Evolutionary conservation across 2,888 invertebrate species (phyloP), one percentile per base, ranked within the genome.

Genomic region (Microplitis deprimator): DNA sequence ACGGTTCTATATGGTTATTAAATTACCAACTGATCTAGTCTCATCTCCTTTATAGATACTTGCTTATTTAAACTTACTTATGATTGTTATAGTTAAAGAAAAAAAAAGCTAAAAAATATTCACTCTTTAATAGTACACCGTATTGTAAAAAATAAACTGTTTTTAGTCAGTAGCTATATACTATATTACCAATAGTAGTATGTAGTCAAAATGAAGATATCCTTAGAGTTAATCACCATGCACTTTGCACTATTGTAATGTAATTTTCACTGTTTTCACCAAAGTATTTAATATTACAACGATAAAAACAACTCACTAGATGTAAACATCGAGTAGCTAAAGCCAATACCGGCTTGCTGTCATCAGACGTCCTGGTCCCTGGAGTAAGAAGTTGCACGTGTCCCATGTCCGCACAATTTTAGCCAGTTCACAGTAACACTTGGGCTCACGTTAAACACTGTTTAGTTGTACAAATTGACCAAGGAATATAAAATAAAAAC

Each of bases 401-500:
- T 50, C 64, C 16, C 72, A 64, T 72, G 41, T 69, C 17, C 69
- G 29, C 69, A 20, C 50, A 69, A 73, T 50, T 73, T 73, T 20
- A 50, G 64, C 50, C 70, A 71, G 70, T 70, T 40, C 29, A 67
- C 65, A 13, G 6, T 61, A 74, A 68, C 60, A 13, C 29, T 61
- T 68, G 39, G n/a, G 61, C n/a, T 62, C 6, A 20, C 41, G 13
- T 70, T 50, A 10, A 70, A 60, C 70, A 69, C 61, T 67, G 60
- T 61, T 60, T 5, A 5, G 64, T 13, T 29, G 17, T 2, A 41
- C n/a, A 62, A 41, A 20, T 68, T 10, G 17, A 20, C 16, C 39
- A 40, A 69, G 61, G 40, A 61, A 29, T 60, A 69, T 17, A 69
- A 77, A 76, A 74, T 75, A n/a, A 69, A 78, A 76, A 73, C 60